Percentiles rank a stretch among this genome's conserved stretches.
These are phyloP conservation scores for Adrianichthys oophorus DNA, from an alignment of 2,797 vertebrate species.

Conservation along the genomic window DNA sequence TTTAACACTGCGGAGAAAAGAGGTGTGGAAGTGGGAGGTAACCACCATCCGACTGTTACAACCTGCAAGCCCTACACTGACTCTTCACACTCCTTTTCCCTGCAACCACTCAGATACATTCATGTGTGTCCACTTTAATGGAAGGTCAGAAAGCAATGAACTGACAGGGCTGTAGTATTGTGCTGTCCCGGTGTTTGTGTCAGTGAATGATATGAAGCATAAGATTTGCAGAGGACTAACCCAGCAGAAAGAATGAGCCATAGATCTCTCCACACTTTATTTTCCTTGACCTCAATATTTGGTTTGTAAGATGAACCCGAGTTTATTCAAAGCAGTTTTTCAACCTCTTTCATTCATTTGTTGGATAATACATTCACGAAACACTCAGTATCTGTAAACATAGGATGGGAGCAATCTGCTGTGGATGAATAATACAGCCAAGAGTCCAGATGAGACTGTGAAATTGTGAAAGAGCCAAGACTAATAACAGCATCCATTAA, in stretches of 20 bases:
- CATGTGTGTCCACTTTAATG: constrained; percentile 74
- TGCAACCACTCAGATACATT: constrained; percentile 66
- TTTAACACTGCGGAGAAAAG: constrained; percentile 56
- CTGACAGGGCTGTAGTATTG: constrained; percentile 68
- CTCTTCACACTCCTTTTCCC: constrained; percentile 55
- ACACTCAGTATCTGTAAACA: constrained; percentile 72
- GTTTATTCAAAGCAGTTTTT: constrained; percentile 71
- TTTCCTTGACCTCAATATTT: constrained; percentile 74
- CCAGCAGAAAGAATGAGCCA: constrained; percentile 31
- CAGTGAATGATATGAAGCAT: constrained; percentile 65
- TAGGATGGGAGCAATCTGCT: constrained; percentile 58
- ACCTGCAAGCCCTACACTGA: constrained; percentile 55
- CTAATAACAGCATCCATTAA: constrained; percentile 74
- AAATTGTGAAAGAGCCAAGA: constrained; percentile 69
- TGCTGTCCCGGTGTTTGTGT: constrained; percentile 70
- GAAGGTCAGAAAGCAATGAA: constrained; percentile 56
- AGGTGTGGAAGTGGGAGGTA: constrained; percentile 51
- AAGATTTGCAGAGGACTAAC: constrained; percentile 53
- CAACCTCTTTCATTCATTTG: constrained; percentile 57
- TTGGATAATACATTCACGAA: constrained; percentile 69
- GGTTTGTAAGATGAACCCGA: constrained; percentile 71
- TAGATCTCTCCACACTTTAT: constrained; percentile 62
- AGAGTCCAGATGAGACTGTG: constrained; percentile 71
- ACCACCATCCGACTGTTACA: constrained; percentile 38
- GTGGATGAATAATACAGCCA: constrained; percentile 63